These are phyloP conservation scores for Cylindroiulus punctatus DNA, from an alignment of 2,888 invertebrate species.

Conservation along the genomic window DNA sequence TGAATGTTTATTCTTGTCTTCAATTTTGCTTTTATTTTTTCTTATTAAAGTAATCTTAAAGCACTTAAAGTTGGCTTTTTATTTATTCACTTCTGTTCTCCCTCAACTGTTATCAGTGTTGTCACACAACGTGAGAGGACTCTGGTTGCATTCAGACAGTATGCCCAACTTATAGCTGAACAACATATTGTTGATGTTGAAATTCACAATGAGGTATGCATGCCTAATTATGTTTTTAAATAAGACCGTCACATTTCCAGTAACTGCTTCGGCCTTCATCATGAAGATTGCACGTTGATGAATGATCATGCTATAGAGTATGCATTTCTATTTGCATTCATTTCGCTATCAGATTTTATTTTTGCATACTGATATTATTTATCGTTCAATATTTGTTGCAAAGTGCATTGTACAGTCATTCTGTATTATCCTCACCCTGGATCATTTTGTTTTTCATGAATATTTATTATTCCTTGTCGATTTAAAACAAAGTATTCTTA, in stretches of 20 bases:
- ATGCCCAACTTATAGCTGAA: constrained; percentile 46
- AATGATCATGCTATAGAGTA: neutral
- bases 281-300: constrained; percentile 7
- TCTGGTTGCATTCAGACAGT: constrained; percentile 46
- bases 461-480: neutral
- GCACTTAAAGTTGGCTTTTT: constrained; percentile 7
- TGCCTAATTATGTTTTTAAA: constrained; percentile 13
- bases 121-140: constrained; percentile 51
- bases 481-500: neutral
- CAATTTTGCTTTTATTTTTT: constrained; percentile 53
- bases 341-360: neutral
- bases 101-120: constrained; percentile 46
- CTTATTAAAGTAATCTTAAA: constrained; percentile 42
- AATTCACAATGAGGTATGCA: constrained; percentile 50
- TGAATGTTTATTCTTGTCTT: constrained; percentile 1
- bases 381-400: neutral
- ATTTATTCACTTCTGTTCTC: constrained; percentile 47
- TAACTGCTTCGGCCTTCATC: neutral
- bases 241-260: neutral
- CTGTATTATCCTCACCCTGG: neutral
- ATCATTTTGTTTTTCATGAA: neutral
- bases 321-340: neutral
- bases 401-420: constrained; percentile 13
- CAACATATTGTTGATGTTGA: constrained; percentile 49
- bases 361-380: constrained; percentile 14